phyloP scores from a whole-genome alignment of 2,888 invertebrate genomes.

The Microchrysa polita region DNA sequence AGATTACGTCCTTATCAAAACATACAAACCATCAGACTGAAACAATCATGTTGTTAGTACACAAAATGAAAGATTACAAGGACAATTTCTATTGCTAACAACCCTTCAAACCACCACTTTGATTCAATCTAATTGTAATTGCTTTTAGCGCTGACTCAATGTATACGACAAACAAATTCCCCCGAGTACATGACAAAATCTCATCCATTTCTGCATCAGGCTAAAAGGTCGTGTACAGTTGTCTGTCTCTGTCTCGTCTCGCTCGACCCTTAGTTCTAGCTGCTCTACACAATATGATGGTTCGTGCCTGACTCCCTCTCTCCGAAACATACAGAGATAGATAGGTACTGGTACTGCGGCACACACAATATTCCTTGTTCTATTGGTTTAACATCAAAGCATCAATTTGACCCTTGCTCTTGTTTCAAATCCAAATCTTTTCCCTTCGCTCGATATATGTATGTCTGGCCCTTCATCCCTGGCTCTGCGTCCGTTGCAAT shows the following conservation, averaged over 20 bases:
- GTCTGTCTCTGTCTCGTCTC: no score
- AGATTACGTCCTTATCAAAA: no score
- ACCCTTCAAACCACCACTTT: constrained; percentile 1
- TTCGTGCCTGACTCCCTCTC: background rate
- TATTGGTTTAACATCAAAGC: constrained; percentile 45
- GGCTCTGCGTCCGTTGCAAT: background rate
- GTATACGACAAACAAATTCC: constrained; percentile 25
- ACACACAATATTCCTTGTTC: constrained; percentile 38
- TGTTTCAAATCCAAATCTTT: background rate
- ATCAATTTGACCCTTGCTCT: constrained; percentile 43
- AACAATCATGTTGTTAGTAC: no score
- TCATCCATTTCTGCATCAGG: constrained; percentile 22
- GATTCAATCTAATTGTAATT: constrained; percentile 36
- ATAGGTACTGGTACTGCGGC: background rate
- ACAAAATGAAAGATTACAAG: background rate
- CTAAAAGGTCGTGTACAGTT: constrained; percentile 3
- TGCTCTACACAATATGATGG: background rate
- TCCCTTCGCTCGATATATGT: background rate
- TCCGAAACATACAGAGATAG: background rate
- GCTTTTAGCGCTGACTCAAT: constrained; percentile 8
- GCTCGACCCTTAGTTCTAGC: constrained; percentile 12
- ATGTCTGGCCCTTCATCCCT: background rate
- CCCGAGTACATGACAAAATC: constrained; percentile 37
- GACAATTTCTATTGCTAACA: background rate
- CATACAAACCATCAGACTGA: no score